A percentile compares a stretch with the other conserved stretches of the same genome.
Conservation (phyloP, 2,888 invertebrate genomes). For the Leptopilina drosophilae region DNA sequence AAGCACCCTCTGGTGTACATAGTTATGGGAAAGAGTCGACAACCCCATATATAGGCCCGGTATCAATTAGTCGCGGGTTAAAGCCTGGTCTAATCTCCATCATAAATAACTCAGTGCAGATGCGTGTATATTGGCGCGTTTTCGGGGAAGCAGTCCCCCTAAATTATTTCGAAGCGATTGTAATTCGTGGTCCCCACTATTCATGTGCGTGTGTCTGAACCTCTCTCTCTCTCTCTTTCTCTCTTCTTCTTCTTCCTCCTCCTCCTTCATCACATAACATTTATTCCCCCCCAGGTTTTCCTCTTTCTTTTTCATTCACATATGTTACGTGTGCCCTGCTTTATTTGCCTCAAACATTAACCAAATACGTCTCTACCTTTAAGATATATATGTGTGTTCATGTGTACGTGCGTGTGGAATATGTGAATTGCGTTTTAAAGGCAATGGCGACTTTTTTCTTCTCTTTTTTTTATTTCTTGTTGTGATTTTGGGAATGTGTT, state of each 20-base stretch:
- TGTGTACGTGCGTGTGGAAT: neutral
- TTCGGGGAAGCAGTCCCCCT: conserved; percentile 72
- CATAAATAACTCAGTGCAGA: conserved; percentile 76
- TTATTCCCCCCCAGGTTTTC: conserved; percentile 45
- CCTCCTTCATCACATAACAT: conserved; percentile 42
- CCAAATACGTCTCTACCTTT: neutral
- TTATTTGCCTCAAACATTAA: conserved; percentile 45
- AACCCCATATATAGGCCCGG: conserved; percentile 64
- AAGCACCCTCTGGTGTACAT: conserved; percentile 26
- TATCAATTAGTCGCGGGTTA: conserved; percentile 75
- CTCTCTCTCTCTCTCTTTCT: conserved; percentile 7
- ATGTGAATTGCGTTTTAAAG: neutral
- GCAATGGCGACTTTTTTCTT: neutral
- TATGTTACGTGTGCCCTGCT: conserved; percentile 52
- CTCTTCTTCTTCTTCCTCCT: neutral
- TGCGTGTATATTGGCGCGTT: conserved; percentile 67
- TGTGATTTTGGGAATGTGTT: too few relatives aligned
- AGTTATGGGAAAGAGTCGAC: conserved; percentile 59
- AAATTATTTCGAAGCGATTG: conserved; percentile 72
- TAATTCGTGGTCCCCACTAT: conserved; percentile 56
- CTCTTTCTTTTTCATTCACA: conserved; percentile 52
- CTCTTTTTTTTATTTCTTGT: neutral
- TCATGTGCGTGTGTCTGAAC: conserved; percentile 36
- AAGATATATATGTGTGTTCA: neutral
- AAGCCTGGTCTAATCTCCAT: conserved; percentile 74